Conservation (phyloP, 2,113 vertebrate genomes). For the Tragelaphus scriptus region DNA sequence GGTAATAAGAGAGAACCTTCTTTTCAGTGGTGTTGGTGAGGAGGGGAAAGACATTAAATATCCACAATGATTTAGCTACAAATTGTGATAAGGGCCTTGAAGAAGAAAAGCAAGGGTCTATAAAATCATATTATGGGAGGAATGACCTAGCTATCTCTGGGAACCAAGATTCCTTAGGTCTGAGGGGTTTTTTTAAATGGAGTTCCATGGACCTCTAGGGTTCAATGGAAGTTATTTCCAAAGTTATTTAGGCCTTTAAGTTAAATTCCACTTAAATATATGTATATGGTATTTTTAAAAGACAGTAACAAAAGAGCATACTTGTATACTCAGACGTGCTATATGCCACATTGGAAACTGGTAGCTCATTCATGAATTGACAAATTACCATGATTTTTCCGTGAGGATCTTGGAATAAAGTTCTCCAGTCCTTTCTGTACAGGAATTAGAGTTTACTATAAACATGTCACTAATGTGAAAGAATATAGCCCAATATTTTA, state of each 20-base stretch:
- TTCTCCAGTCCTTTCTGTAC: neutral
- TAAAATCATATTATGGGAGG: neutral
- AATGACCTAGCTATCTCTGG: neutral
- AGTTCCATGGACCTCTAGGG: neutral
- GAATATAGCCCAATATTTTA: neutral
- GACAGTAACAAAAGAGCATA: neutral
- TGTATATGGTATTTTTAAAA: neutral
- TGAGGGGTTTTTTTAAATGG: neutral
- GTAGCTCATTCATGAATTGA: neutral
- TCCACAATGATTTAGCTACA: neutral
- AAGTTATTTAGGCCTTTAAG: slow-evolving; percentile 3
- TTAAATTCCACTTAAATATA: slow-evolving; percentile 35
- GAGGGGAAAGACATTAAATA: neutral
- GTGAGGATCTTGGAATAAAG: neutral
- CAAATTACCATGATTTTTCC: neutral
- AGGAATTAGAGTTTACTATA: neutral
- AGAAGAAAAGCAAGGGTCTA: neutral
- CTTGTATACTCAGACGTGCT: neutral
- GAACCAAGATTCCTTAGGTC: neutral
- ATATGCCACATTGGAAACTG: neutral
- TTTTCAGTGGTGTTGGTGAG: neutral
- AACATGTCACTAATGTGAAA: neutral
- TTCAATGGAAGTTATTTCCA: neutral
- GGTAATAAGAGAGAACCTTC: neutral
- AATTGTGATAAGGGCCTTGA: neutral